phyloP scores from a whole-genome alignment of 2,113 vertebrate genomes.

The Odocoileus hemionus region DNA sequence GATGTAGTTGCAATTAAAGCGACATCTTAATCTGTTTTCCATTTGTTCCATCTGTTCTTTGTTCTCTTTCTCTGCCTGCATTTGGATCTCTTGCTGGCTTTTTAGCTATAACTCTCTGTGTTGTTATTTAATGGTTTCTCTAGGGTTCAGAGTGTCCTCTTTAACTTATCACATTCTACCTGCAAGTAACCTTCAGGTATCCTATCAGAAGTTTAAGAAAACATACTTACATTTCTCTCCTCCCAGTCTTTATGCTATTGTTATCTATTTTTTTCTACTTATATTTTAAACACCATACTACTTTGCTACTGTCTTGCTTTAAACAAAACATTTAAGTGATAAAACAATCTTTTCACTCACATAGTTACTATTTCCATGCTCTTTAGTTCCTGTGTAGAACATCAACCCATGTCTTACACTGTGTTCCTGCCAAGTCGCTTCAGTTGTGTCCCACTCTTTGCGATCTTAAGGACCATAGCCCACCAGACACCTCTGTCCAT shows the following conservation, averaged over 20 bases:
- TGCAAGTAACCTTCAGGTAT: background rate
- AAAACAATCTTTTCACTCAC: background rate
- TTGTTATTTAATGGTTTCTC: background rate
- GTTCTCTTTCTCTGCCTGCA: background rate
- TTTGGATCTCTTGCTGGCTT: background rate
- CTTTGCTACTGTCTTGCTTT: background rate
- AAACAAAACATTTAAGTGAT: background rate
- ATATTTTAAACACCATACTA: background rate
- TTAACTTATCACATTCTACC: background rate
- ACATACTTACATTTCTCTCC: background rate
- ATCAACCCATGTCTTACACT: background rate
- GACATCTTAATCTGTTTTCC: background rate
- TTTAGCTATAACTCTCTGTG: background rate
- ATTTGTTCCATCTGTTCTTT: background rate
- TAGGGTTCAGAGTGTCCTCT: background rate
- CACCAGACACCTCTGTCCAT: background rate
- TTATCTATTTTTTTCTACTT: background rate
- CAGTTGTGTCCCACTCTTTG: background rate
- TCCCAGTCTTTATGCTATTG: background rate
- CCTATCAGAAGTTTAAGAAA: background rate
- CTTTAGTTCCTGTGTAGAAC: background rate
- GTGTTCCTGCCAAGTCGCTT: accelerated
- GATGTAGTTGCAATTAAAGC: background rate
- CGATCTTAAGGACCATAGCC: accelerated
- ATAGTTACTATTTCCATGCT: background rate